These are phyloP conservation scores for Thera britannica DNA, from an alignment of 2,888 invertebrate genomes.

Conservation along the genomic window DNA sequence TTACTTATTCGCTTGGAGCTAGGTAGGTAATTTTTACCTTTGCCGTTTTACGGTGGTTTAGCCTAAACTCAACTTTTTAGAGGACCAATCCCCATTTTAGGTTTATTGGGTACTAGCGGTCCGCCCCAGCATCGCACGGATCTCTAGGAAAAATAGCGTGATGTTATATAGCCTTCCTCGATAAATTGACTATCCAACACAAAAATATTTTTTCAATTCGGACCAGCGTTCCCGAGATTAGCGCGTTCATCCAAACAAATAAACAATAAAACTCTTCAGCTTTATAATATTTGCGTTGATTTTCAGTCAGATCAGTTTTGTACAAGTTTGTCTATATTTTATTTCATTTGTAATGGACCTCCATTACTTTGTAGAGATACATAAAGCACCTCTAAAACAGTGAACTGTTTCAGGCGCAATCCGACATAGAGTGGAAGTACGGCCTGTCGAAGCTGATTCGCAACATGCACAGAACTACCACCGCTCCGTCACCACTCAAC, in stretches of 20 bases:
- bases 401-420: constrained; percentile 92
- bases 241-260: too few relatives aligned
- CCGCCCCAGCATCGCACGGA: too few relatives aligned
- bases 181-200: too few relatives aligned
- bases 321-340: background rate
- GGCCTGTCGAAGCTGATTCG: constrained; percentile 98
- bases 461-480: constrained; percentile 99
- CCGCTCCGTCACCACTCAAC: constrained; percentile 99
- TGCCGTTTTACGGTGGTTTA: background rate
- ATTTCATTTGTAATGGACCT: background rate
- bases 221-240: too few relatives aligned
- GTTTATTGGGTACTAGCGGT: background rate
- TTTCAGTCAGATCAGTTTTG: background rate
- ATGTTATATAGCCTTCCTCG: too few relatives aligned
- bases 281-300: background rate
- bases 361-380: background rate
- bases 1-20: background rate
- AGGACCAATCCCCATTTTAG: background rate
- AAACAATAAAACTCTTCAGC: too few relatives aligned
- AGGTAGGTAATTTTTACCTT: background rate
- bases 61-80: too few relatives aligned
- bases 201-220: background rate
- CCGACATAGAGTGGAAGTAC: constrained; percentile 99
- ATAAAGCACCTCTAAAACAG: background rate
- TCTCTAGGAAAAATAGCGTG: too few relatives aligned